phyloP scores from a whole-genome alignment of 2,113 vertebrate species.

The Proteles cristata region DNA sequence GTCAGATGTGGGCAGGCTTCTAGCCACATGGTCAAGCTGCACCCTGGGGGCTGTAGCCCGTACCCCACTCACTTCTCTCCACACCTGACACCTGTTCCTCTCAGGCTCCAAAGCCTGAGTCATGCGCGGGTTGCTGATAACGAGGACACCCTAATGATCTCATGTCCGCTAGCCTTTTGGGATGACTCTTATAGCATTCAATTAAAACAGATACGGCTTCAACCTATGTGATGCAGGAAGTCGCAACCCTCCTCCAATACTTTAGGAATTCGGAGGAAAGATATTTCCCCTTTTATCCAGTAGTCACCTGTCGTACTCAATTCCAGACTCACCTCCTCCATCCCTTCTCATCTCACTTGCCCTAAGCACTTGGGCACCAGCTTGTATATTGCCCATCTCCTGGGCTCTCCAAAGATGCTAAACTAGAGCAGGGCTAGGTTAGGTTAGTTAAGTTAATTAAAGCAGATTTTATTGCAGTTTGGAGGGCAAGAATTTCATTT shows the following conservation, averaged over 20 bases:
- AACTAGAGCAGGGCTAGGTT: not conserved
- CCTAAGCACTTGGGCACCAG: not conserved
- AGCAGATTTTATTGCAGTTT: not conserved
- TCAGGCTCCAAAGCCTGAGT: conserved; percentile 55
- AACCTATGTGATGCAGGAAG: not conserved
- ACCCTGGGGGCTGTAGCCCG: conserved; percentile 50
- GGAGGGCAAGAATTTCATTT: not conserved
- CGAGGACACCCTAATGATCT: not conserved
- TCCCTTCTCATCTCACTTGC: not conserved
- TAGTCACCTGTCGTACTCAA: not conserved
- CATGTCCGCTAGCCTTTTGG: not conserved
- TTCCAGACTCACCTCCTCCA: not conserved
- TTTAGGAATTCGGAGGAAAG: not conserved
- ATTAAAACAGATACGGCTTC: not conserved
- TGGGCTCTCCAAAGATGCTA: not conserved
- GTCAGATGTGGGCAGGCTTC: conserved; percentile 70
- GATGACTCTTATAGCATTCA: not conserved
- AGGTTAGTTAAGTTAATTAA: not conserved
- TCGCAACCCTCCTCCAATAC: not conserved
- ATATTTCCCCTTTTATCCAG: not conserved
- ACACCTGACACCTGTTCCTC: conserved; percentile 75
- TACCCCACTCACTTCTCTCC: conserved; percentile 68
- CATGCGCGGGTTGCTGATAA: conserved; percentile 59
- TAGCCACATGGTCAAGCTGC: conserved; percentile 74
- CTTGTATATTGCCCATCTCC: not conserved